Evolutionary conservation across 2,888 invertebrate species (phyloP).

Genomic region (Heliconius charithonia): DNA sequence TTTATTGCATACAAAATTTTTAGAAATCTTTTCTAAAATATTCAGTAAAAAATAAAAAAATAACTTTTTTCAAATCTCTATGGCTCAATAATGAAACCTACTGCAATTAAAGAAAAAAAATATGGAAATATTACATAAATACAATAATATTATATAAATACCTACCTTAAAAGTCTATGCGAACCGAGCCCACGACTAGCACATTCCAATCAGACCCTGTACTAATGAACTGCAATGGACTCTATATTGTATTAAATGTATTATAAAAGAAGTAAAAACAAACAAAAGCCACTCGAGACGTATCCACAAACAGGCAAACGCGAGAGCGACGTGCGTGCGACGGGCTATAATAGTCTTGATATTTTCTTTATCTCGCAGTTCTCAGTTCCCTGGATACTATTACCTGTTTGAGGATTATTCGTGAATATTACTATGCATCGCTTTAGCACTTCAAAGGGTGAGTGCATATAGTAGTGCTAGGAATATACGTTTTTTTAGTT

Average conservation of each 20-base stretch:
- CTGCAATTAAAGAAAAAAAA: no score
- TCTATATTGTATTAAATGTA: no score
- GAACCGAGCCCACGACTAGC: no score
- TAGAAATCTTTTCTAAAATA: background rate
- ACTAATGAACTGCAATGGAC: no score
- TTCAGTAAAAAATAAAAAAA: background rate
- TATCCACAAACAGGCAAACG: slow-evolving; percentile 57
- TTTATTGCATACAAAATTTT: background rate
- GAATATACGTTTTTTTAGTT: slow-evolving; percentile 8
- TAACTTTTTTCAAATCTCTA: background rate
- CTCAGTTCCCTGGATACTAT: slow-evolving; percentile 68
- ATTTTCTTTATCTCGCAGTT: slow-evolving; percentile 80
- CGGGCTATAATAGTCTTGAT: slow-evolving; percentile 82
- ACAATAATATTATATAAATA: no score
- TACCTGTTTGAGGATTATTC: slow-evolving; percentile 81
- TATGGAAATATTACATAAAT: no score
- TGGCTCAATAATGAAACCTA: no score
- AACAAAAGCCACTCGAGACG: slow-evolving; percentile 20
- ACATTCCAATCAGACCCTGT: no score
- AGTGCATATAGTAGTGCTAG: slow-evolving; percentile 36
- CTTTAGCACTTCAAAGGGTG: slow-evolving; percentile 54
- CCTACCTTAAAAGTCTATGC: no score
- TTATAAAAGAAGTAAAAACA: background rate
- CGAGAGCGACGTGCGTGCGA: slow-evolving; percentile 74
- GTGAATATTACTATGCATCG: slow-evolving; percentile 67